Conservation (phyloP, 2,888 invertebrate genomes). For the Drosophila atroscutellata region DNA sequence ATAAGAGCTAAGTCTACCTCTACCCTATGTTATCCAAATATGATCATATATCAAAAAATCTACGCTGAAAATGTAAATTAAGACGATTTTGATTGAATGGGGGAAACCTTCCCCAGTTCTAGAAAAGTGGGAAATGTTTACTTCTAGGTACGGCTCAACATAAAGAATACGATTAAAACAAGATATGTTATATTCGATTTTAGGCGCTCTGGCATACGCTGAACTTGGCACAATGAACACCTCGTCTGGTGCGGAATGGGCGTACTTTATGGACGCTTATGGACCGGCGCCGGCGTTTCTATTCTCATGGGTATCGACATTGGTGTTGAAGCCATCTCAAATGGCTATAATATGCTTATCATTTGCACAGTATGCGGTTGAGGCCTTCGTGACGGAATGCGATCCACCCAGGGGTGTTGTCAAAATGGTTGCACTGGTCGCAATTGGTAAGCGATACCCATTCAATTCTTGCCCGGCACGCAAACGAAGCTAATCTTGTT, state of each 20-base stretch:
- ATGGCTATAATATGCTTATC: conserved; percentile 97
- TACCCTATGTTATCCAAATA: neutral
- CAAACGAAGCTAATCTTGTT: neutral
- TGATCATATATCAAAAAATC: neutral
- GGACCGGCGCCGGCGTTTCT: conserved; percentile 95
- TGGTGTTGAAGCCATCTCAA: conserved; percentile 96
- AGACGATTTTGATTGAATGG: neutral
- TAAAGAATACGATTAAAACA: neutral
- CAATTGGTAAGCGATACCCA: conserved; percentile 89
- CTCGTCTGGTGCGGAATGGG: conserved; percentile 97
- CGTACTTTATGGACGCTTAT: conserved; percentile 97
- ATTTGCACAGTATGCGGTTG: conserved; percentile 96
- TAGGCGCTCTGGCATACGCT: conserved; percentile 96
- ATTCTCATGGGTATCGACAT: conserved; percentile 96
- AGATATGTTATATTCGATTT: neutral
- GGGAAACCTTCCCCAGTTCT: neutral
- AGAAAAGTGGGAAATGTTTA: neutral
- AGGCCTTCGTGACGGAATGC: conserved; percentile 94
- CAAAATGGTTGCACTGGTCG: conserved; percentile 94
- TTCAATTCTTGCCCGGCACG: neutral
- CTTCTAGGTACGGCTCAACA: neutral
- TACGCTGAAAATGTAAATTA: neutral
- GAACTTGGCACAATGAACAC: conserved; percentile 98
- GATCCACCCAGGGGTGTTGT: conserved; percentile 93
- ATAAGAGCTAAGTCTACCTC: neutral